Percentiles rank a stretch among this genome's conserved stretches.
Evolutionary conservation across 2,888 invertebrate species (phyloP).

Genomic region (Heteromyza rotundicornis): DNA sequence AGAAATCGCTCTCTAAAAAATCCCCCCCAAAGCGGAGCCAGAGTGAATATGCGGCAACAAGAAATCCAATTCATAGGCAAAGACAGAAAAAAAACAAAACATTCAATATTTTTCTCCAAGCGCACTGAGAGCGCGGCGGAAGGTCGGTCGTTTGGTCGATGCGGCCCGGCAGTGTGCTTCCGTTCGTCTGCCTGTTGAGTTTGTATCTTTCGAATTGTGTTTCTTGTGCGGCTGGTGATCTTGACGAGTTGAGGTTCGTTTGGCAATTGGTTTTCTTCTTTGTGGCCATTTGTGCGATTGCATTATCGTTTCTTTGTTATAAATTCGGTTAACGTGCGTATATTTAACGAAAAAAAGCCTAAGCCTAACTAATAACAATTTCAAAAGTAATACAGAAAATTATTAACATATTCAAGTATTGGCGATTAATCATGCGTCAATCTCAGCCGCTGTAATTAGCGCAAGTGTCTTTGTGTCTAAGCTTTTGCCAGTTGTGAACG

Average conservation of each 20-base stretch:
- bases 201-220: no score
- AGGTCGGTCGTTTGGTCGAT: no score
- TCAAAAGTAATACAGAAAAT: no score
- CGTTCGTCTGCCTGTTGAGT: conserved; percentile 9
- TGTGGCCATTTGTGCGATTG: not conserved
- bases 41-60: not conserved
- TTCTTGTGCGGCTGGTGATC: no score
- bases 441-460: no score
- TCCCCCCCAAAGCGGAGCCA: not conserved
- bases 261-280: not conserved
- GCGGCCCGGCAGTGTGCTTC: not conserved
- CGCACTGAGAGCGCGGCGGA: not conserved
- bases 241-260: no score
- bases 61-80: not conserved
- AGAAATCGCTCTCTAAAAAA: no score
- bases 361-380: no score
- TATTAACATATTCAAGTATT: no score
- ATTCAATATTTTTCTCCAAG: not conserved
- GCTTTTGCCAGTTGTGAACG: no score
- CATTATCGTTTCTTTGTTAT: not conserved
- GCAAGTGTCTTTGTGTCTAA: no score
- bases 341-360: not conserved
- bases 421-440: no score
- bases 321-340: not conserved
- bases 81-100: not conserved